Percentiles rank a stretch among this genome's conserved stretches.
phyloP scores from a whole-genome alignment of 2,113 vertebrate genomes.

The Alouatta palliata region DNA sequence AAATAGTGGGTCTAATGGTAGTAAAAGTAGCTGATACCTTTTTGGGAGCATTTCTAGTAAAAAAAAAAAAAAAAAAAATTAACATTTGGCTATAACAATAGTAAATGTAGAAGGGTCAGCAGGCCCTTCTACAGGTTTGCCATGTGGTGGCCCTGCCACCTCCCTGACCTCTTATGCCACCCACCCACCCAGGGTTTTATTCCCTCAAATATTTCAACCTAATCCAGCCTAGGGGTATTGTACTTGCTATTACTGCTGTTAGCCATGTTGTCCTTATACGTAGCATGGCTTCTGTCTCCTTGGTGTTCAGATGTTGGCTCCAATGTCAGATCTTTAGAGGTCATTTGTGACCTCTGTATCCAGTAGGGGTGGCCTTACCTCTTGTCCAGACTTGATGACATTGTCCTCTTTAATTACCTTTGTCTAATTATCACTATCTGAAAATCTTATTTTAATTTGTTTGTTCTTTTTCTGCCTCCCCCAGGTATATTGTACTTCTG shows the following conservation, averaged over 20 bases:
- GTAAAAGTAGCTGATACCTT: background rate
- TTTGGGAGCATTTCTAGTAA: background rate
- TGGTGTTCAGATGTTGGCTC: background rate
- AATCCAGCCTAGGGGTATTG: background rate
- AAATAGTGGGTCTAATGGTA: background rate
- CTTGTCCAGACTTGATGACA: background rate
- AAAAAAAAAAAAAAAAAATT: background rate
- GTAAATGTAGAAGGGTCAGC: too few species aligned
- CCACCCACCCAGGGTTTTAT: background rate
- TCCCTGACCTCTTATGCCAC: background rate
- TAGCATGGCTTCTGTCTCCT: too few species aligned
- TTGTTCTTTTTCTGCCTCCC: background rate
- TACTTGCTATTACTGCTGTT: background rate
- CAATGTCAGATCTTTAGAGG: background rate
- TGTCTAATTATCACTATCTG: background rate
- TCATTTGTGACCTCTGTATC: background rate
- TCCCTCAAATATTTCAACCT: background rate
- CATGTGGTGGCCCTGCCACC: background rate
- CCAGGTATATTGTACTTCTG: background rate
- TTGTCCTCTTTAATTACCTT: background rate
- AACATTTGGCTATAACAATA: background rate
- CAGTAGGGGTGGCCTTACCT: background rate
- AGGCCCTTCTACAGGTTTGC: background rate
- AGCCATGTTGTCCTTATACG: background rate
- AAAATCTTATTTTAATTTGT: background rate